Conservation (phyloP, 2,113 vertebrate species). For the Nesospiza acunhae region DNA sequence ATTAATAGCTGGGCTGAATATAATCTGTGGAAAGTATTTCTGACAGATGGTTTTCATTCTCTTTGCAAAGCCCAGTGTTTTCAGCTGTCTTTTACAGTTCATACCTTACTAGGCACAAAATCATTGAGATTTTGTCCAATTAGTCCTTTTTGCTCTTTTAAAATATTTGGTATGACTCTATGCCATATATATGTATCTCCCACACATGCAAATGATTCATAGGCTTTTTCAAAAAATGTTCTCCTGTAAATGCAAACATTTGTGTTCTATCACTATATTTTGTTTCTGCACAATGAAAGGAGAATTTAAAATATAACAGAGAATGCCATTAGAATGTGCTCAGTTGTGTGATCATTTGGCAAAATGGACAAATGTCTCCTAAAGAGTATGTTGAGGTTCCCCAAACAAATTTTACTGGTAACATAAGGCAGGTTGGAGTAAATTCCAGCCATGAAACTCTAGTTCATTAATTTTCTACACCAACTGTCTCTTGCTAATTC, state of each 20-base stretch:
- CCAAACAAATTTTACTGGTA: slow-evolving; percentile 72
- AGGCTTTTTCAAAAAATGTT: not conserved
- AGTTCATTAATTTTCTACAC: slow-evolving; percentile 75
- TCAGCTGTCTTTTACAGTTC: slow-evolving; percentile 53
- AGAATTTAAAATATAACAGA: slow-evolving; percentile 25
- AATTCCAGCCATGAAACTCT: slow-evolving; percentile 72
- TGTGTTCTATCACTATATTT: slow-evolving; percentile 9
- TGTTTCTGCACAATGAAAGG: slow-evolving; percentile 19
- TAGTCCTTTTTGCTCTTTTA: slow-evolving; percentile 16
- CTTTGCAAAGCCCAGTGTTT: slow-evolving; percentile 56
- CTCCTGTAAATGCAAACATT: slow-evolving; percentile 7
- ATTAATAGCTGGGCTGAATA: slow-evolving; percentile 14
- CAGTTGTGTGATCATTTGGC: slow-evolving; percentile 60
- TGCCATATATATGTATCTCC: not conserved
- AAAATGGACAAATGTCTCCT: slow-evolving; percentile 65
- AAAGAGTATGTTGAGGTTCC: slow-evolving; percentile 67
- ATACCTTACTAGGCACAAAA: slow-evolving; percentile 49
- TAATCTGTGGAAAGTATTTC: slow-evolving; percentile 52
- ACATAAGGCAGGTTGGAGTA: slow-evolving; percentile 72
- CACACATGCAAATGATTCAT: slow-evolving; percentile 1
- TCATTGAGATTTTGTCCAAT: slow-evolving; percentile 33
- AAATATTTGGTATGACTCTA: slow-evolving; percentile 13
- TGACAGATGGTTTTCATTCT: slow-evolving; percentile 68
- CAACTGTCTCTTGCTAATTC: slow-evolving; percentile 74
- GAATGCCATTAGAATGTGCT: slow-evolving; percentile 27